These are phyloP conservation scores for Nysson spinosus DNA, from an alignment of 2,888 invertebrate genomes.

Conservation along the genomic window DNA sequence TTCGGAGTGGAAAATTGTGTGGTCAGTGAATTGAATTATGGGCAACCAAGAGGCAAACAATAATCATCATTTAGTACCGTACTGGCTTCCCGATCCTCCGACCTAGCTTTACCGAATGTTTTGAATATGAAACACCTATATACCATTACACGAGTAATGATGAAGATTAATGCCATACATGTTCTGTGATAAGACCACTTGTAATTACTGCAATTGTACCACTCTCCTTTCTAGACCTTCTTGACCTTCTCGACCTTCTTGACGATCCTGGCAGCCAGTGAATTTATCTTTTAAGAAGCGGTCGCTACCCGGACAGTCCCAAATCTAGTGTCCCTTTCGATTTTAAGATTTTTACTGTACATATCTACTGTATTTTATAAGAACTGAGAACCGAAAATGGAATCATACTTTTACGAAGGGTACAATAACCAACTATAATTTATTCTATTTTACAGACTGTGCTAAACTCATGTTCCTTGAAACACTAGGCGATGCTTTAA, in stretches of 20 bases:
- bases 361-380: conserved; percentile 70
- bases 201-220: conserved; percentile 76
- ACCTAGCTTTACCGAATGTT: conserved; percentile 74
- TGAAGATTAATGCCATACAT: conserved; percentile 78
- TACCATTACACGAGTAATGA: conserved; percentile 73
- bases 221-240: conserved; percentile 56
- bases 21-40: conserved; percentile 71
- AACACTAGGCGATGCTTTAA: conserved; percentile 57
- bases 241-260: too few species aligned
- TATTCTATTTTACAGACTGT: conserved; percentile 61
- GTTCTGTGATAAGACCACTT: conserved; percentile 78
- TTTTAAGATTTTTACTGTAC: conserved; percentile 66
- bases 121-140: conserved; percentile 70
- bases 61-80: conserved; percentile 73
- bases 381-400: conserved; percentile 50
- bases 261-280: conserved; percentile 73
- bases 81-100: conserved; percentile 77
- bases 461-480: conserved; percentile 63
- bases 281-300: conserved; percentile 66
- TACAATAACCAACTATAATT: conserved; percentile 58
- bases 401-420: conserved; percentile 58
- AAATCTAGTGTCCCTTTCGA: conserved; percentile 57
- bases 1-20: conserved; percentile 51
- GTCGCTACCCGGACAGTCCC: conserved; percentile 65
- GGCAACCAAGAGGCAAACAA: conserved; percentile 72